Evolutionary conservation across 1,140 invertebrate genomes (phyloP).

Genomic region (Sitophilus oryzae): DNA sequence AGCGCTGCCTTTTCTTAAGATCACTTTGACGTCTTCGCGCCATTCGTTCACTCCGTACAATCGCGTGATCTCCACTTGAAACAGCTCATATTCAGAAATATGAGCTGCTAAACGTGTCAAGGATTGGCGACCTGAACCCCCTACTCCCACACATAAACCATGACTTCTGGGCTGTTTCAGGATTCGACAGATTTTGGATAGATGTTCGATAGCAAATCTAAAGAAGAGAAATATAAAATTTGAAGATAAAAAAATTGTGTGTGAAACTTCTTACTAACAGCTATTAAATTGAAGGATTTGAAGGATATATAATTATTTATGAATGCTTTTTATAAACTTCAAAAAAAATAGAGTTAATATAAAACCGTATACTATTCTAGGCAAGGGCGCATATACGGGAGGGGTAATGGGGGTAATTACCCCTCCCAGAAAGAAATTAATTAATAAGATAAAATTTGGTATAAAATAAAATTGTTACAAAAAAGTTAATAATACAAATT

Average conservation of each 20-base stretch:
- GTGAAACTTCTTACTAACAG: too few species aligned
- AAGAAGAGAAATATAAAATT: neutral
- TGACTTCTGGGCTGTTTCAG: conserved; percentile 86
- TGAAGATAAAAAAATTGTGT: conserved; percentile 5
- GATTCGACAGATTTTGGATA: conserved; percentile 85
- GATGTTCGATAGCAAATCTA: conserved; percentile 90
- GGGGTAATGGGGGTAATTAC: too few species aligned
- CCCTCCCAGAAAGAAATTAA: too few species aligned
- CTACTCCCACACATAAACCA: conserved; percentile 80
- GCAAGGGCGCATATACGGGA: too few species aligned
- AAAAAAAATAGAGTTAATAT: too few species aligned
- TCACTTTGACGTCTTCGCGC: conserved; percentile 82
- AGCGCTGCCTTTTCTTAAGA: conserved; percentile 72
- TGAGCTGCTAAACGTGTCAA: conserved; percentile 83
- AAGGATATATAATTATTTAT: too few species aligned
- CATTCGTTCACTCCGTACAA: conserved; percentile 79
- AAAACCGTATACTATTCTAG: too few species aligned
- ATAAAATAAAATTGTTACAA: too few species aligned
- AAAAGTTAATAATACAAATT: too few species aligned
- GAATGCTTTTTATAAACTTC: too few species aligned
- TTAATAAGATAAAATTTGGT: too few species aligned
- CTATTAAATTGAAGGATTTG: too few species aligned
- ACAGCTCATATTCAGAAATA: conserved; percentile 90
- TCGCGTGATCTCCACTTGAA: conserved; percentile 86
- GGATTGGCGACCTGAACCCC: conserved; percentile 88